phyloP scores from a whole-genome alignment of 1,140 invertebrate genomes.

The Drosophila malerkotliana region DNA sequence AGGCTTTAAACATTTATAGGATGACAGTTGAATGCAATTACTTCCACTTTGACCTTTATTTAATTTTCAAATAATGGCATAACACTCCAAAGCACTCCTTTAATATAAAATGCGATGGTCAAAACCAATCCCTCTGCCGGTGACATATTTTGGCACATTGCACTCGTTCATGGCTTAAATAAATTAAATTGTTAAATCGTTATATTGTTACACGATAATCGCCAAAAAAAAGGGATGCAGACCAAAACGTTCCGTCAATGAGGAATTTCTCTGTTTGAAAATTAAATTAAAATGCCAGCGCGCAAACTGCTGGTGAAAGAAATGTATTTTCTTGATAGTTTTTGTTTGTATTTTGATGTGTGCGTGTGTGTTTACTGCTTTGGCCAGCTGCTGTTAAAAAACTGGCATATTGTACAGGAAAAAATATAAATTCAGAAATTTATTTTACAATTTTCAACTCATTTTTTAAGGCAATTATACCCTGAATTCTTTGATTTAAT shows the following conservation, averaged over 20 bases:
- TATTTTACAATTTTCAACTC: neutral
- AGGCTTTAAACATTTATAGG: neutral
- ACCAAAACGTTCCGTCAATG: constrained; percentile 39
- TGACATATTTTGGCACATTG: constrained; percentile 23
- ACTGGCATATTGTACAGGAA: constrained; percentile 2
- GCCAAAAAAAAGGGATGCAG: neutral
- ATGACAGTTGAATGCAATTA: neutral
- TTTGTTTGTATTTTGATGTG: constrained; percentile 25
- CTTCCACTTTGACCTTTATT: neutral
- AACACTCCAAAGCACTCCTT: neutral
- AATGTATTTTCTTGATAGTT: constrained; percentile 47
- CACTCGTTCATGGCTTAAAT: constrained; percentile 8
- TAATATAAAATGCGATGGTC: neutral
- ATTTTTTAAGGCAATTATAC: neutral
- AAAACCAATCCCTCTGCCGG: constrained; percentile 18
- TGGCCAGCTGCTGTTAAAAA: constrained; percentile 22
- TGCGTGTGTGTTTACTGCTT: constrained; percentile 22
- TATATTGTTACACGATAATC: constrained; percentile 27
- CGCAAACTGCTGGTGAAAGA: constrained; percentile 28
- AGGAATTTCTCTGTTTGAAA: constrained; percentile 42
- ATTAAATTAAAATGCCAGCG: constrained; percentile 73
- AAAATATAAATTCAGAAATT: neutral
- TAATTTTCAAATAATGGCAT: neutral
- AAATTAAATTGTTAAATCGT: constrained; percentile 32
- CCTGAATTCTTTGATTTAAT: neutral